Evolutionary conservation across 2,888 invertebrate species (phyloP).

Genomic region (Ceriagrion tenellum): DNA sequence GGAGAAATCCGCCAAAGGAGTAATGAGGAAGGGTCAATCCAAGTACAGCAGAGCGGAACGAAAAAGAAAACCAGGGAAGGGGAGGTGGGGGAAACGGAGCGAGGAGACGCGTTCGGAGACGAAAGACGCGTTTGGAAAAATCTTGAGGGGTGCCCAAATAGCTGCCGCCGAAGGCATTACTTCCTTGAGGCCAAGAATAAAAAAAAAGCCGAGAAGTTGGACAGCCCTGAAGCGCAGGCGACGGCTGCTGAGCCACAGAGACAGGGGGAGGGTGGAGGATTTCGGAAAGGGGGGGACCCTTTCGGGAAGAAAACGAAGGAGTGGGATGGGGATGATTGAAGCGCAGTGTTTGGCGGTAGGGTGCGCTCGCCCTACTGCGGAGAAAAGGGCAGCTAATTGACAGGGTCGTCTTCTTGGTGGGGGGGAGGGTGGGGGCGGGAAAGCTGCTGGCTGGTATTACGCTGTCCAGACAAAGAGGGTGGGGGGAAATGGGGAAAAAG

Average conservation of each 20-base stretch:
- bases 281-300: background rate
- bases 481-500: background rate
- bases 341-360: background rate
- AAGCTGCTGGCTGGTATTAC: conserved; percentile 51
- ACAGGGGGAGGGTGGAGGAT: background rate
- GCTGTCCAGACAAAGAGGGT: conserved; percentile 42
- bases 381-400: conserved; percentile 58
- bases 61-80: background rate
- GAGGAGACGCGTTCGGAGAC: background rate
- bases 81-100: background rate
- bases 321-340: background rate
- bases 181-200: background rate
- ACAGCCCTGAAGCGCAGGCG: background rate
- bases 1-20: too few species aligned
- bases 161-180: background rate
- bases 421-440: background rate
- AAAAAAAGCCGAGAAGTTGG: background rate
- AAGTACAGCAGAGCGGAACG: background rate
- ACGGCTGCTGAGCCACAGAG: background rate
- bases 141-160: background rate
- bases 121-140: background rate
- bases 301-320: background rate
- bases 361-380: background rate
- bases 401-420: conserved; percentile 45
- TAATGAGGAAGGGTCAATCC: background rate